Conservation (phyloP, 2,797 vertebrate species). For the Prunella strophiata region DNA sequence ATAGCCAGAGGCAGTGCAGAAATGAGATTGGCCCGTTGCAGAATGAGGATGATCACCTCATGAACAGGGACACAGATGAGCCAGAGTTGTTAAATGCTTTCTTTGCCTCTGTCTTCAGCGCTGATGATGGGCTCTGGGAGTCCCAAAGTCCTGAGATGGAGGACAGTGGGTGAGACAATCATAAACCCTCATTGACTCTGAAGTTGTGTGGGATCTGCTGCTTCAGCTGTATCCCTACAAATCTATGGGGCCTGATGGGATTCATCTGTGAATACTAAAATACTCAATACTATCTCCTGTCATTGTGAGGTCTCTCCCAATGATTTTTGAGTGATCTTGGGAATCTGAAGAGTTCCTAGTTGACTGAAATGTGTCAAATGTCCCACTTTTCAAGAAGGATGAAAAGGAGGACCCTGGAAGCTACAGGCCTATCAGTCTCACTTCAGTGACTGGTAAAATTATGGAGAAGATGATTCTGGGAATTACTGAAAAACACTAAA, state of each 20-base stretch:
- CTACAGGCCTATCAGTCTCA: not conserved
- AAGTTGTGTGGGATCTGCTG: not conserved
- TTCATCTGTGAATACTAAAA: not conserved
- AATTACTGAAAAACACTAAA: not conserved
- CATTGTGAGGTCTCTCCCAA: not conserved
- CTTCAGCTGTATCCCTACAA: not conserved
- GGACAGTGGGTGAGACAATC: not conserved
- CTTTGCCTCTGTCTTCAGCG: not conserved
- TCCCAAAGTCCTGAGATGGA: not conserved
- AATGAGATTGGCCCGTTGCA: not conserved
- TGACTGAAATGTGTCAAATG: not conserved
- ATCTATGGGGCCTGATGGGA: not conserved
- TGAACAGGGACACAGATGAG: not conserved
- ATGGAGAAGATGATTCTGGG: not conserved
- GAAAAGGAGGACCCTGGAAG: not conserved
- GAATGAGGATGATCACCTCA: not conserved
- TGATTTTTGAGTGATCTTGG: not conserved
- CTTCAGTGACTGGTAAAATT: not conserved
- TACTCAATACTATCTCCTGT: not conserved
- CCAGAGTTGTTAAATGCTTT: not conserved
- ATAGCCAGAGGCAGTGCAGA: not conserved
- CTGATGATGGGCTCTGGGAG: not conserved
- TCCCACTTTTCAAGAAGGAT: rapidly evolving
- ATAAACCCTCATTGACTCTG: not conserved
- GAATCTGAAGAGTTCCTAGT: not conserved